Percentiles rank a stretch among this genome's conserved stretches.
These are phyloP conservation scores for Lottia gigantea DNA, from an alignment of 2,888 invertebrate genomes.

Conservation along the genomic window DNA sequence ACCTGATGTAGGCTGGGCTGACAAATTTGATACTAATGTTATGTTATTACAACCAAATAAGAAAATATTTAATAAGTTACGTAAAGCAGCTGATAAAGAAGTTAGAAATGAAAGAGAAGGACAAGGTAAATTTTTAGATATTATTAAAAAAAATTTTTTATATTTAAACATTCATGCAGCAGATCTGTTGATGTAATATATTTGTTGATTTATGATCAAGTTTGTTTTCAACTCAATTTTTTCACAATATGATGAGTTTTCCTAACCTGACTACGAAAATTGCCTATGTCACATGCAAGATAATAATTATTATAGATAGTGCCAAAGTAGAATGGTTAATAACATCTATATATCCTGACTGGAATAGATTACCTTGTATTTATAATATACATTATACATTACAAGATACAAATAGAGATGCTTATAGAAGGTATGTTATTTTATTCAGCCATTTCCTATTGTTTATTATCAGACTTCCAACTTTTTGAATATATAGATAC, in stretches of 20 bases:
- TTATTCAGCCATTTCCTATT: background rate
- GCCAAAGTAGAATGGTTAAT: background rate
- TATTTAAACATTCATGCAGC: too few species aligned
- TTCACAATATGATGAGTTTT: too few species aligned
- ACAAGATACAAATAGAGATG: background rate
- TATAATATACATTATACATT: slow-evolving; percentile 1
- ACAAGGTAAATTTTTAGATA: background rate
- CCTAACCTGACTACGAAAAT: too few species aligned
- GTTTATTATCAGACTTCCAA: too few species aligned
- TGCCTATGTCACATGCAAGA: too few species aligned
- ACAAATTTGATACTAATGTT: slow-evolving; percentile 4
- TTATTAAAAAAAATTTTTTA: too few species aligned
- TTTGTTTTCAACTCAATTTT: too few species aligned
- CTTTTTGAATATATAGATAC: too few species aligned
- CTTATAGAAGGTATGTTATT: background rate
- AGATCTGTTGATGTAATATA: too few species aligned
- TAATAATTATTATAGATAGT: background rate
- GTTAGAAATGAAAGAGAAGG: background rate
- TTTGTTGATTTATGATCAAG: too few species aligned
- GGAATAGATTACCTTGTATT: background rate
- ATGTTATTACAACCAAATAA: slow-evolving; percentile 3
- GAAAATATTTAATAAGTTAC: background rate
- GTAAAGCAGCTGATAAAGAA: background rate
- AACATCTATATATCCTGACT: background rate
- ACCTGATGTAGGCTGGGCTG: background rate